phyloP scores from a whole-genome alignment of 1,140 invertebrate genomes.

The Bombyx mandarina region DNA sequence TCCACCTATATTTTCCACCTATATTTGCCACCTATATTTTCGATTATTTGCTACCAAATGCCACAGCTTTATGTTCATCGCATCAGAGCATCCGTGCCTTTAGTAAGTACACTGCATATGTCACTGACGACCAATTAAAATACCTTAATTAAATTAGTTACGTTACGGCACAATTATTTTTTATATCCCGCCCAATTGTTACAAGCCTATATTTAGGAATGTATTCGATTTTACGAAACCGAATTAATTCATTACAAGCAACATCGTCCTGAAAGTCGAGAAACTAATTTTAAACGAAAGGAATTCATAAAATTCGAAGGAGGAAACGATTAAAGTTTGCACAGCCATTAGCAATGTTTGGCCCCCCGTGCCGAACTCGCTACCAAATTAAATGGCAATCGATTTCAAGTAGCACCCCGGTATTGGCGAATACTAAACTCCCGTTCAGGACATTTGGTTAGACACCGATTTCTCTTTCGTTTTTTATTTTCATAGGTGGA shows the following conservation, averaged over 20 bases:
- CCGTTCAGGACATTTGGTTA: conserved; percentile 12
- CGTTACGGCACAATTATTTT: background rate
- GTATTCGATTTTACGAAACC: too few relatives aligned
- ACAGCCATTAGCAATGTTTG: conserved; percentile 47
- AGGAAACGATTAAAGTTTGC: conserved; percentile 30
- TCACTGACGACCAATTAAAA: too few relatives aligned
- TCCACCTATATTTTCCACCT: too few relatives aligned
- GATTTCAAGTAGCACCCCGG: conserved; percentile 30
- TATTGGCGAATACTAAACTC: conserved; percentile 17
- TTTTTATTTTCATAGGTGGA: too few relatives aligned
- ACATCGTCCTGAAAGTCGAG: too few relatives aligned
- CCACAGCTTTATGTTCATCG: too few relatives aligned
- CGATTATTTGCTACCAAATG: too few relatives aligned
- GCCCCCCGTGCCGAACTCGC: conserved; percentile 14
- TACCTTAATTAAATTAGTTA: too few relatives aligned
- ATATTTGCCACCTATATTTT: too few relatives aligned
- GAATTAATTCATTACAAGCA: too few relatives aligned
- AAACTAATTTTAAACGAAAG: conserved; percentile 3
- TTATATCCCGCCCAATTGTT: background rate
- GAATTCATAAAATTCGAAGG: conserved; percentile 32
- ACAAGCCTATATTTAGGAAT: background rate
- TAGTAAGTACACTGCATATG: too few relatives aligned
- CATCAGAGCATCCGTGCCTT: too few relatives aligned
- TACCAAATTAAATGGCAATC: conserved; percentile 47
- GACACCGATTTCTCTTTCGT: background rate